These are phyloP conservation scores for Oreochromis spilurus DNA, from an alignment of 2,113 vertebrate species.

Conservation along the genomic window DNA sequence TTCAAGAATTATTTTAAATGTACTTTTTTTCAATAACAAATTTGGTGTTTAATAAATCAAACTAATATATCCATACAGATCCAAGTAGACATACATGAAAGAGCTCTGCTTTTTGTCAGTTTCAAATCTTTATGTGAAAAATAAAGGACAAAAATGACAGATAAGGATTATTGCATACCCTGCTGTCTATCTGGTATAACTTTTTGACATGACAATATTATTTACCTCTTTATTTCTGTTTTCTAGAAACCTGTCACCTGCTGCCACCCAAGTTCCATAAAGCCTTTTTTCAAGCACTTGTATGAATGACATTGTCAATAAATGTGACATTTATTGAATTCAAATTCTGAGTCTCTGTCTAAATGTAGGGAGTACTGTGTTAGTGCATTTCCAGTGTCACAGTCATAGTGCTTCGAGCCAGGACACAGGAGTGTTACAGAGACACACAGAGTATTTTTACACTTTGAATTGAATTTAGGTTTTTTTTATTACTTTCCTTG, in stretches of 20 bases:
- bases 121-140: background rate
- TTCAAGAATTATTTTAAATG: background rate
- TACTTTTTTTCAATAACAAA: background rate
- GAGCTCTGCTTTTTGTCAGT: background rate
- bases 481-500: background rate
- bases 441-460: background rate
- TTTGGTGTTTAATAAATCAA: background rate
- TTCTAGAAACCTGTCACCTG: background rate
- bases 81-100: background rate
- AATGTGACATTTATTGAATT: background rate
- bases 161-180: background rate
- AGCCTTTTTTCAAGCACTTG: background rate
- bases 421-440: background rate
- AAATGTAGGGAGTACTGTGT: background rate
- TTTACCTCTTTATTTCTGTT: background rate
- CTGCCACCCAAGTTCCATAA: background rate
- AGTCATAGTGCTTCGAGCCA: background rate
- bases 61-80: background rate
- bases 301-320: background rate
- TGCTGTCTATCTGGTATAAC: background rate
- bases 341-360: background rate
- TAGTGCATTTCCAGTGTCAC: background rate
- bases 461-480: background rate
- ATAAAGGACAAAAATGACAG: background rate
- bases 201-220: background rate